Conservation (phyloP, 2,888 invertebrate species). For the Sinopyrophorus schimmeli region DNA sequence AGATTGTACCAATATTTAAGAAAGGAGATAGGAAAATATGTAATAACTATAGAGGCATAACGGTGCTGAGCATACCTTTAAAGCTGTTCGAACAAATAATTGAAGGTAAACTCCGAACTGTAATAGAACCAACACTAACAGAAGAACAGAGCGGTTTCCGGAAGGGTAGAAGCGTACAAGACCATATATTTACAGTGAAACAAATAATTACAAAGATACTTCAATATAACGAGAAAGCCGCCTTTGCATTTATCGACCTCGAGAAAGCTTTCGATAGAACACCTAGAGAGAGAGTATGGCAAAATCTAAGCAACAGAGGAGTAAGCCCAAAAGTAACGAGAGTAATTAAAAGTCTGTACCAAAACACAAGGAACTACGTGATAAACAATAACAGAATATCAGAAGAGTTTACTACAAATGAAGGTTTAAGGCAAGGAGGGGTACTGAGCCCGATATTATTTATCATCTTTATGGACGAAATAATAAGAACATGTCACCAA, state of each 20-base stretch:
- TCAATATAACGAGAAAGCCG: constrained; percentile 8
- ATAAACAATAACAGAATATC: constrained; percentile 1
- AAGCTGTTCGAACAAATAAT: constrained; percentile 24
- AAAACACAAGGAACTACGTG: background rate
- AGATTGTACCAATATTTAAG: constrained; percentile 23
- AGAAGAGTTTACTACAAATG: constrained; percentile 1
- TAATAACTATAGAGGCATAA: constrained; percentile 16
- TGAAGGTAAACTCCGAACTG: constrained; percentile 12
- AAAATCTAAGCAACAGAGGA: constrained; percentile 18
- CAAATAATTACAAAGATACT: constrained; percentile 18
- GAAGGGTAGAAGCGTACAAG: constrained; percentile 17
- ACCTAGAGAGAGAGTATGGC: constrained; percentile 19
- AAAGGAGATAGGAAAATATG: constrained; percentile 26
- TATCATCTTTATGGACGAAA: constrained; percentile 8
- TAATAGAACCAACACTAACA: constrained; percentile 9
- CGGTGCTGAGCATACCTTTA: constrained; percentile 11
- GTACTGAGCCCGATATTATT: constrained; percentile 15
- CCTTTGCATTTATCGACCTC: constrained; percentile 29
- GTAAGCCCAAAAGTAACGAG: too few relatives aligned
- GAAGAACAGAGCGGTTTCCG: constrained; percentile 27
- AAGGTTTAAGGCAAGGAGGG: constrained; percentile 14
- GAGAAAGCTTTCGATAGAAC: constrained; percentile 31
- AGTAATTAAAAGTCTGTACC: background rate
- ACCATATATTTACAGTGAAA: constrained; percentile 27
- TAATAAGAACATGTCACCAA: constrained; percentile 4